phyloP scores from a whole-genome alignment of 2,888 invertebrate species.

The Cetonia aurata region DNA sequence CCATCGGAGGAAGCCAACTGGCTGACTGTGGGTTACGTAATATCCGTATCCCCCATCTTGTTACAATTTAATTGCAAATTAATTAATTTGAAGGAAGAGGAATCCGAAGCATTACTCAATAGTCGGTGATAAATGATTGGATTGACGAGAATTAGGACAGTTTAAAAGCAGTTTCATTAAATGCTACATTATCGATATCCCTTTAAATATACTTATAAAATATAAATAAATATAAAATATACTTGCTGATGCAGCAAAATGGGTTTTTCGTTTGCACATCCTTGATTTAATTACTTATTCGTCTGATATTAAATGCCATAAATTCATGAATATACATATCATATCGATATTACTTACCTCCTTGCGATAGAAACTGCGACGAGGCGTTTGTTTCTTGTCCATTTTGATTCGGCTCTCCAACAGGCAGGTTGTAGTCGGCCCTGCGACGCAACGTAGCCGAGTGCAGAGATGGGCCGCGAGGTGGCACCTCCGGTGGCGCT shows the following conservation, averaged over 20 bases:
- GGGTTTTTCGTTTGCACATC: conserved; percentile 55
- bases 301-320: background rate
- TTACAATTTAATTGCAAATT: conserved; percentile 34
- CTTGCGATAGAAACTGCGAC: conserved; percentile 63
- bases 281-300: conserved; percentile 27
- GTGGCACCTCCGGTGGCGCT: conserved; percentile 88
- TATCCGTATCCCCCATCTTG: conserved; percentile 3
- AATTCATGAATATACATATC: background rate
- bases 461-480: conserved; percentile 85
- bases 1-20: background rate
- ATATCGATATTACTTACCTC: conserved; percentile 57
- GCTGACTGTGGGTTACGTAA: background rate
- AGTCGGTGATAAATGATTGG: no score
- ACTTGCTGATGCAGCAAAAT: no score
- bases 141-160: no score
- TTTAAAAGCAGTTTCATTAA: no score
- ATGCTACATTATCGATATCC: no score
- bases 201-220: no score
- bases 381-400: conserved; percentile 53
- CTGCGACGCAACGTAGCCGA: conserved; percentile 70
- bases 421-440: conserved; percentile 69
- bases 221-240: no score
- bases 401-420: conserved; percentile 60
- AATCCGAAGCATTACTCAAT: no score
- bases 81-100: conserved; percentile 15